Conservation (phyloP, 2,113 vertebrate species). For the Acanthisitta chloris region DNA sequence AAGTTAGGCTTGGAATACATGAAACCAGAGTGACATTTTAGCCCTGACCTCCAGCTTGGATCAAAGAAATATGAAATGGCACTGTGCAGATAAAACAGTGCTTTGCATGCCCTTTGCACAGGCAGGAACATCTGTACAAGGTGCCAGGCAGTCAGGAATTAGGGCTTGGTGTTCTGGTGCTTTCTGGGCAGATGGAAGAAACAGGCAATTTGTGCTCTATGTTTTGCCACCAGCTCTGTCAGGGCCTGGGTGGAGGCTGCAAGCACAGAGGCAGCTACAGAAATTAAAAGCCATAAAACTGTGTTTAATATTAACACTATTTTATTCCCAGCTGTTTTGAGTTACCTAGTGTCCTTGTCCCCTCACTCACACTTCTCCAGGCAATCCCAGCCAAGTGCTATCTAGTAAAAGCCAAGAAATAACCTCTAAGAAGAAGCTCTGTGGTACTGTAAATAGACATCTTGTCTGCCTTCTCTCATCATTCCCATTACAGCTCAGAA, state of each 20-base stretch:
- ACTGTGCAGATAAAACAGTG: neutral
- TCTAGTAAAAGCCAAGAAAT: neutral
- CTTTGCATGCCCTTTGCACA: neutral
- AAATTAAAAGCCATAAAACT: neutral
- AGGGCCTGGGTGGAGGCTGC: neutral
- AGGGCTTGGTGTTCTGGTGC: neutral
- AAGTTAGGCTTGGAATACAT: neutral
- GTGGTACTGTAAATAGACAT: no score
- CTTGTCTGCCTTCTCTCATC: neutral
- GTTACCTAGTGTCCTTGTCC: neutral
- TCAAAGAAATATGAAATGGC: neutral
- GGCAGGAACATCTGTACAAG: neutral
- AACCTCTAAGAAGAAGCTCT: neutral
- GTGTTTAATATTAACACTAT: neutral
- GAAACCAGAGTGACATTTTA: neutral
- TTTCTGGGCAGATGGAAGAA: neutral
- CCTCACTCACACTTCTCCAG: neutral
- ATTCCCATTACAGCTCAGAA: neutral
- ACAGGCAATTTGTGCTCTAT: rapidly evolving
- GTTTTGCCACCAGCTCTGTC: neutral
- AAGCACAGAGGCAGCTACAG: neutral
- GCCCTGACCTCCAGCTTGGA: neutral
- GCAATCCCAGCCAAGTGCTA: neutral
- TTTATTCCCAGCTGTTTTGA: neutral
- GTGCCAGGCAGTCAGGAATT: neutral